Evolutionary conservation across 2,113 vertebrate species (phyloP), one percentile per base, ranked within the genome.

Genomic region (Fregata magnificens): DNA sequence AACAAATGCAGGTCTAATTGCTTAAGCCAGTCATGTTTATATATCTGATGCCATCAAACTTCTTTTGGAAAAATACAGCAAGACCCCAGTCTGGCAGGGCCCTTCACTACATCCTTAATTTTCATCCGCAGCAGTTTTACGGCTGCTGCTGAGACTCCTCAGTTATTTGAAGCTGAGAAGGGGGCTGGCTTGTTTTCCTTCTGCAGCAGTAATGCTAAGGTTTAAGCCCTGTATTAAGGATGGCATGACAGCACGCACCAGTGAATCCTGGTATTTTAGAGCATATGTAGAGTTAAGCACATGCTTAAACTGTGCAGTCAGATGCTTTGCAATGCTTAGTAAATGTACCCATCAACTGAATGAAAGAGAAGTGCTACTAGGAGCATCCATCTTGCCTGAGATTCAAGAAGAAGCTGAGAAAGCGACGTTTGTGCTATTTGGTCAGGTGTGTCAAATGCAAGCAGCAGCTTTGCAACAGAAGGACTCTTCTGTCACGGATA

Each of bases 1-100:
- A 82, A 72, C 74, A 93, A 93, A 87, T 85, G 70, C 81, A 72
- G 61, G 25, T 80, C 77, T 92, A 87, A 89, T 94, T 95, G 81
- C 62, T 90, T 82, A 79, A 94, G 49, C 66, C 81, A 77, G 31
- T 69, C 28, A 6, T 66, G n/a, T 89, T 94, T 91, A 42, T 58
- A 29, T 53, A 72, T 53, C 53, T 79, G 53, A 58, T 65, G 40
- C 29, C n/a, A 65, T 91, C 40, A n/a, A 16, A 56, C n/a, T 81
- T 88, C 50, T 88, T 87, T 87, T 82, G 83, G 44, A 94, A 95
- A 91, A 85, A 49, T 84, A 52, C 21, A 83, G 47, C 53, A 50
- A 67, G 56, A 82, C 36, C 31, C 31, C 4, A 19, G 42, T 58
- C 36, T 85, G 34, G 28, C 44, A 42, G 58, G 26, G 50, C 67